Base-by-base conservation (phyloP, 1,140 invertebrate species). In the Brachionus plicatilis region DNA sequence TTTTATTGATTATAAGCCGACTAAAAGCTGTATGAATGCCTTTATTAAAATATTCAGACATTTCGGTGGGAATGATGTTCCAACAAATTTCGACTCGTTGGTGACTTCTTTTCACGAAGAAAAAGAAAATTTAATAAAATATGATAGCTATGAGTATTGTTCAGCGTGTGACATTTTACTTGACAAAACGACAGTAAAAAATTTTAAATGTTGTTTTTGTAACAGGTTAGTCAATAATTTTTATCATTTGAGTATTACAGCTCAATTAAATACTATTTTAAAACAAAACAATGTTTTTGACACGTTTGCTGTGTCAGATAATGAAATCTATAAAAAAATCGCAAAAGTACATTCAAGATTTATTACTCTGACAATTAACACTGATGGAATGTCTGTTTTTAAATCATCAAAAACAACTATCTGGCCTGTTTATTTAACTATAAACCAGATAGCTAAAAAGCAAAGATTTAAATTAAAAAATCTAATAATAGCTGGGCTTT, bases 341-440 rank as follows among this genome's bases (percentile, higher is more conserved):
- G 14, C 7, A n/a, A 20, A 41, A n/a, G n/a, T 12, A 4, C 37
- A 72, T 72, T 33, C 24, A 72, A 41, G 29, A 20, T 72, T 72
- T 72, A n/a, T 72, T 11, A 72, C 68, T 43, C 37, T 45, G 14
- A 72, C 68, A 33, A 72, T 72, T 33, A 72, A 72, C 17, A 72
- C 68, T 11, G 68, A 72, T 17, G 68, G 37, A 17, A 72, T 72
- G 68, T 72, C 68, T 33, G 33, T 72, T 41, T 72, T 72, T 43
- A 72, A 41, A 41, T 72, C 68, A 41, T 72, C 33, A 33, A 72
- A 72, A 41, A 33, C 29, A 72, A n/a, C 68, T 72, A 72, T 72
- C 33, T 72, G 68, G 68, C 68, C 68, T 11, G 11, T 72, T 37
- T 72, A 72, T 72, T 72, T 72, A 43, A n/a, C n/a, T n/a, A n/a